These are phyloP conservation scores for Catalaphyllia jardinei DNA, from an alignment of 64 coral and sea anemone species.

Conservation along the genomic window DNA sequence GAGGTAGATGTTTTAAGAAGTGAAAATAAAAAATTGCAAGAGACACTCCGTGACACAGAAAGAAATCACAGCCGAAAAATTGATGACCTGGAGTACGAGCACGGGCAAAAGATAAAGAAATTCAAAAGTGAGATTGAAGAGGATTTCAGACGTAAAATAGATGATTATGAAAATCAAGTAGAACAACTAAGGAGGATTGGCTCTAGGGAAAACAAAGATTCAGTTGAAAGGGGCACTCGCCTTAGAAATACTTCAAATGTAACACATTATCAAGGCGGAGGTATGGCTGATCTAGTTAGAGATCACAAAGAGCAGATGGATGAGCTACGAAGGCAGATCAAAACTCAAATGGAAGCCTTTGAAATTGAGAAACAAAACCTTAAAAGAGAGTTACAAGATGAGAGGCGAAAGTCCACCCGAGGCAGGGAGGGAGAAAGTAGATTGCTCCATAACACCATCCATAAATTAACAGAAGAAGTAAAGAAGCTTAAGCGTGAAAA, in stretches of 20 bases:
- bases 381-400: constrained; percentile 6
- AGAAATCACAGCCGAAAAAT: constrained; percentile 26
- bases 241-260: too few relatives aligned
- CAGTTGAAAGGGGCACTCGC: neutral
- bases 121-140: constrained; percentile 10
- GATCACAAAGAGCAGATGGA: constrained; percentile 47
- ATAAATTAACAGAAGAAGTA: constrained; percentile 31
- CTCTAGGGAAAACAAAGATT: neutral
- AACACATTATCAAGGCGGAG: neutral
- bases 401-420: neutral
- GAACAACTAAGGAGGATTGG: neutral
- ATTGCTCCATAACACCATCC: neutral
- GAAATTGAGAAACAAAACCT: constrained; percentile 36
- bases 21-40: constrained; percentile 7
- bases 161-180: neutral
- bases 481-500: constrained; percentile 51
- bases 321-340: constrained; percentile 44
- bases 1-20: neutral
- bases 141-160: constrained; percentile 4
- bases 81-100: constrained; percentile 13
- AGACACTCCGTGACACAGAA: neutral
- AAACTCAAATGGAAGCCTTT: constrained; percentile 44
- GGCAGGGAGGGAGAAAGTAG: neutral
- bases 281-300: neutral
- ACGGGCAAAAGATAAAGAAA: neutral